Conservation (phyloP, 2,888 invertebrate genomes). For the Antheraea assamensis region DNA sequence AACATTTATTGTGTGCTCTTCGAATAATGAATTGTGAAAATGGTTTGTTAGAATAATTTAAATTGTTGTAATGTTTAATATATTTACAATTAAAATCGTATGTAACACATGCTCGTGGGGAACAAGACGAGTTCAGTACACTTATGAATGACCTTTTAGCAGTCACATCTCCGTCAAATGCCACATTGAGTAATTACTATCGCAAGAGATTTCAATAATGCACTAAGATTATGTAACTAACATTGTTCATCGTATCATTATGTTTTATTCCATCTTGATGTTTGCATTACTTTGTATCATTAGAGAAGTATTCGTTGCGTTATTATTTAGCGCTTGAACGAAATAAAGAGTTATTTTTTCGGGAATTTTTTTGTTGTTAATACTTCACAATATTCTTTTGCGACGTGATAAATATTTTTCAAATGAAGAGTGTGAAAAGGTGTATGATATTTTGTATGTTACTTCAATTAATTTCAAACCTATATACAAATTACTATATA, state of each 20-base stretch:
- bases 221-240: slow-evolving; percentile 36
- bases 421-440: too few relatives aligned
- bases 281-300: slow-evolving; percentile 7
- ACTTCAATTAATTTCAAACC: too few relatives aligned
- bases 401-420: too few relatives aligned
- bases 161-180: slow-evolving; percentile 61
- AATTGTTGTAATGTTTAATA: neutral
- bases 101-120: slow-evolving; percentile 35
- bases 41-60: neutral
- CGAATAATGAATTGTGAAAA: too few relatives aligned
- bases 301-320: neutral
- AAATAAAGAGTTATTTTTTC: neutral
- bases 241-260: slow-evolving; percentile 16
- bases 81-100: neutral
- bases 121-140: slow-evolving; percentile 49
- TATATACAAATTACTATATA: too few relatives aligned
- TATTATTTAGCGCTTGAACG: neutral
- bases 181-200: slow-evolving; percentile 64
- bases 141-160: slow-evolving; percentile 53
- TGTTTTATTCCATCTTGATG: slow-evolving; percentile 9
- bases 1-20: too few relatives aligned
- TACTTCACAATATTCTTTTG: too few relatives aligned
- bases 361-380: too few relatives aligned
- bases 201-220: slow-evolving; percentile 34
- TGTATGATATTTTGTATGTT: too few relatives aligned